Base-by-base conservation (phyloP, 2,113 vertebrate genomes). In the Todiramphus chloris region DNA sequence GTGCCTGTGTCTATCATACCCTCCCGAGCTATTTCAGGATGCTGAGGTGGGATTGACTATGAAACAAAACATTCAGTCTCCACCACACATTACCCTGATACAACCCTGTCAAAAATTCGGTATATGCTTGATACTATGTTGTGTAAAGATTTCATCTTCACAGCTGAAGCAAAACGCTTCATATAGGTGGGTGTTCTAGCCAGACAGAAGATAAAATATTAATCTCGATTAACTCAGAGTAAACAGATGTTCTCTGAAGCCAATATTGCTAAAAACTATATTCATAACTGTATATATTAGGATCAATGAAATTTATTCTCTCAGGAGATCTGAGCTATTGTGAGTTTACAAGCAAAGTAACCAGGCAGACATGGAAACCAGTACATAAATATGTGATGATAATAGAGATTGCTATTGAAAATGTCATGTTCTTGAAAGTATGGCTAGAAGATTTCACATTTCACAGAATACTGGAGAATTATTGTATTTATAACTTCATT, bases 141-240 rank as follows among this genome's bases (percentile, higher is more conserved):
- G 39, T 59, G 74, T 59, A 8, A 18, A 59, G 62, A 70, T 73
- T 62, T 68, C 44, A 9, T 94, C 89, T 58, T 87, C 48, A 28
- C 53, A 64, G 2, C 51, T 78, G 77, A 84, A 82, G 89, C 44
- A 87, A 84, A 94, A 79, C 56, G 44, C 53, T 82, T 85, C 53
- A 11, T 16, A 24, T 44, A 89, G 79, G 79, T 96, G 95, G 89
- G 87, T 82, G 89, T 72, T 87, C 48, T 58, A 96, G 93, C 94
- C 84, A 89, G 91, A 87, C 87, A 85, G 90, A 94, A 53, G 56
- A 90, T 66, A 66, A 93, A 80, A 92, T 89, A 55, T 25, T 91
- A 72, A 77, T 92, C 78, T 63, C 35, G 35, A 81, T 93, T 90
- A 93, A 93, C 76, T 87, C 55, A 91, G 56, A 94, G 90, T 93